Percentiles rank a stretch among this genome's conserved stretches.
phyloP scores from a whole-genome alignment of 2,797 vertebrate genomes.

The Lepus townsendii region DNA sequence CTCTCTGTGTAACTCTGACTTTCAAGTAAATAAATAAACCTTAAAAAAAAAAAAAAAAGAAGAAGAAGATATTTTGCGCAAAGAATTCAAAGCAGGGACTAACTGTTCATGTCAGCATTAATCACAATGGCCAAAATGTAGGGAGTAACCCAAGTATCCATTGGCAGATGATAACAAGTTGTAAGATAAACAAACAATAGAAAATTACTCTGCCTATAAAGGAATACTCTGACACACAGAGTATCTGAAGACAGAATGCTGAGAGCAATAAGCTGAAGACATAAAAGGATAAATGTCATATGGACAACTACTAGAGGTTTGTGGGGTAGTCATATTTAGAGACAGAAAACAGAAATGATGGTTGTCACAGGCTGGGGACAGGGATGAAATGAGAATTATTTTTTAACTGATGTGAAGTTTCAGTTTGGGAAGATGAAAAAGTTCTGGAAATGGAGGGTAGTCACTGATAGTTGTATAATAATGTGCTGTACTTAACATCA shows the following conservation, averaged over 20 bases:
- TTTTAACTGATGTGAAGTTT: background rate
- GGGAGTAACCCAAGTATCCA: background rate
- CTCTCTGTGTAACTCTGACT: too few relatives aligned
- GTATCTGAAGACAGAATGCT: background rate
- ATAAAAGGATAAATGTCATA: constrained; percentile 13
- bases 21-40: too few relatives aligned
- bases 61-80: too few relatives aligned
- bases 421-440: background rate
- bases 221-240: background rate
- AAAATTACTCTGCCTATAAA: constrained; percentile 4
- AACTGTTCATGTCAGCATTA: background rate
- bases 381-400: background rate
- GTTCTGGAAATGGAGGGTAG: background rate
- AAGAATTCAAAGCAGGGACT: background rate
- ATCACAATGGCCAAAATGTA: background rate
- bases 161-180: background rate
- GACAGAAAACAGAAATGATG: background rate
- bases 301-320: too few relatives aligned
- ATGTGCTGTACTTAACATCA: background rate
- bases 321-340: background rate
- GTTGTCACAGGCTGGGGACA: background rate
- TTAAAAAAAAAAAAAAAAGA: too few relatives aligned
- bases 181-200: background rate
- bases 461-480: background rate
- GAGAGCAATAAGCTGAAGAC: background rate